Conservation (phyloP, 1,140 invertebrate species). For the Maconellicoccus hirsutus region DNA sequence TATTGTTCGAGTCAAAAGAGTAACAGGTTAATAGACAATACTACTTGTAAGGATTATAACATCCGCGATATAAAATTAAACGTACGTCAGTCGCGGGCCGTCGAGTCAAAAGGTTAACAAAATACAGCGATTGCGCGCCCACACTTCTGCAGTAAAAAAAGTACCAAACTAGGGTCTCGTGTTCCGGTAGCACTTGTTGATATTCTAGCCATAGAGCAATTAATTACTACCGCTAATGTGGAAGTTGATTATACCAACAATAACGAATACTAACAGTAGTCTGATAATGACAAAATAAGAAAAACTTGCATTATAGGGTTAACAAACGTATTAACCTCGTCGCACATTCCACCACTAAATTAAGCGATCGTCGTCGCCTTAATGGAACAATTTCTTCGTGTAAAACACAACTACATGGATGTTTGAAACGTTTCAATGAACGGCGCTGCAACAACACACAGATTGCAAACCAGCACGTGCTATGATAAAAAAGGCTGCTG, state of each 20-base stretch:
- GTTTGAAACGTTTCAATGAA: background rate
- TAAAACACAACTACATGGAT: background rate
- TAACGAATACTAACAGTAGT: background rate
- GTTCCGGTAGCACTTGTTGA: slow-evolving; percentile 2
- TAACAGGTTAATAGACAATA: background rate
- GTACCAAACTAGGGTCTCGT: background rate
- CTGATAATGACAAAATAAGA: background rate
- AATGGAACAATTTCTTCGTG: background rate
- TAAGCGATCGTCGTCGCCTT: background rate
- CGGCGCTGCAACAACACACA: background rate
- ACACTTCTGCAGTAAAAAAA: background rate
- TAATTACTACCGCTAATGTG: background rate
- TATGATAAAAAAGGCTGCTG: background rate
- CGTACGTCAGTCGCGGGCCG: slow-evolving; percentile 1
- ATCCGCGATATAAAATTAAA: background rate
- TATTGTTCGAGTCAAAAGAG: background rate
- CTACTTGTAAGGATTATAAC: background rate
- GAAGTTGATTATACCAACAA: background rate
- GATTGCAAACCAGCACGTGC: background rate
- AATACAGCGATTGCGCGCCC: background rate
- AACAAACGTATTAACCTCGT: background rate
- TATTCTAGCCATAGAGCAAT: background rate
- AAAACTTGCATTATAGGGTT: background rate
- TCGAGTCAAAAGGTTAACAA: background rate
- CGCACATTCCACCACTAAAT: slow-evolving; percentile 4